Evolutionary conservation across 2,797 vertebrate genomes (phyloP).

Genomic region (Myripristis jacobus): DNA sequence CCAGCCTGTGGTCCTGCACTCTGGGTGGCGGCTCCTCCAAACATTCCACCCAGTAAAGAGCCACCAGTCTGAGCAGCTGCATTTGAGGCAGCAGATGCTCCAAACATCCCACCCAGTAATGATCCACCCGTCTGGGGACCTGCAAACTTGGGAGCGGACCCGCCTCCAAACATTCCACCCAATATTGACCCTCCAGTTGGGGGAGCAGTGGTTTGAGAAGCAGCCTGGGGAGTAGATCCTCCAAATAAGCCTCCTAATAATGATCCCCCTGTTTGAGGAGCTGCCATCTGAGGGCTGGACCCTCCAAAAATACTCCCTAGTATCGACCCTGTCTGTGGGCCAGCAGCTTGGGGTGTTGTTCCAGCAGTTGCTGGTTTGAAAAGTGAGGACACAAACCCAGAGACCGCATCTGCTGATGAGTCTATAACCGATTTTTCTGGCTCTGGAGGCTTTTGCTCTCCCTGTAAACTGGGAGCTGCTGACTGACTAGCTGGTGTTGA

Average conservation of each 20-base stretch:
- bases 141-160: conserved; percentile 53
- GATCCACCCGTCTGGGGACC: conserved; percentile 68
- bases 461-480: conserved; percentile 55
- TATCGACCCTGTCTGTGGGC: conserved; percentile 74
- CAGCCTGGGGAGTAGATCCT: conserved; percentile 58
- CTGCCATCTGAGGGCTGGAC: conserved; percentile 62
- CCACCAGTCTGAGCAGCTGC: conserved; percentile 74
- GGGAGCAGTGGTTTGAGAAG: conserved; percentile 51
- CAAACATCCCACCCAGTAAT: conserved; percentile 77
- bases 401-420: conserved; percentile 88
- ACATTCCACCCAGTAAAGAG: conserved; percentile 78
- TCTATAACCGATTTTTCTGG: conserved; percentile 83
- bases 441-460: conserved; percentile 71
- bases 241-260: conserved; percentile 84
- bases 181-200: conserved; percentile 70
- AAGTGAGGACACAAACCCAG: conserved; percentile 87
- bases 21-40: conserved; percentile 68
- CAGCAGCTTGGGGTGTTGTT: conserved; percentile 68
- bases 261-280: conserved; percentile 73
- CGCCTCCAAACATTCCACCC: conserved; percentile 78
- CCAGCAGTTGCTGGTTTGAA: conserved; percentile 74
- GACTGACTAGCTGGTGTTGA: conserved; percentile 20
- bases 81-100: conserved; percentile 70
- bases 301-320: conserved; percentile 82
- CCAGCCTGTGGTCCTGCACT: conserved; percentile 65